Conservation (phyloP, 2,113 vertebrate genomes). For the Vulpes vulpes region DNA sequence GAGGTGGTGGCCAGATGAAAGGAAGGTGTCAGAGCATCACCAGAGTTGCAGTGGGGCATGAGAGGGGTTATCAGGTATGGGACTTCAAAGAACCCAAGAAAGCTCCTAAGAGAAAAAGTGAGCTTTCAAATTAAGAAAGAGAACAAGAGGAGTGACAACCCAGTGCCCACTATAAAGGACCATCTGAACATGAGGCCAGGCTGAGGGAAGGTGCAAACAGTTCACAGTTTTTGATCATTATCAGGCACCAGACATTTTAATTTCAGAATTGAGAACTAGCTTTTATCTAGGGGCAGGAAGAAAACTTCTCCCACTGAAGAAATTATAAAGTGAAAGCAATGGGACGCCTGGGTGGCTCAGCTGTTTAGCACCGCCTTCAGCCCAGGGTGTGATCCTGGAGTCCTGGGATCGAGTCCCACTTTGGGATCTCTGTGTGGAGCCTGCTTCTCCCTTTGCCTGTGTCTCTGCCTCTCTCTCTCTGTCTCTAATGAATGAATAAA, state of each 20-base stretch:
- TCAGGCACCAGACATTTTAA: neutral
- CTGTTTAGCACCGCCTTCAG: too few relatives aligned
- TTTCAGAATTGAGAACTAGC: neutral
- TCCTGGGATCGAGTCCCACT: too few relatives aligned
- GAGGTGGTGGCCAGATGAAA: too few relatives aligned
- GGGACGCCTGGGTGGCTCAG: too few relatives aligned
- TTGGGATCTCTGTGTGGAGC: too few relatives aligned
- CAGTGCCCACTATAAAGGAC: neutral
- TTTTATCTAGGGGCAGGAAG: neutral
- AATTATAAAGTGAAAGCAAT: neutral
- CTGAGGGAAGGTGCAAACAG: neutral
- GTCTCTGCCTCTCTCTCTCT: too few relatives aligned
- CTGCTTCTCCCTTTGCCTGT: too few relatives aligned
- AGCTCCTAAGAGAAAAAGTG: neutral
- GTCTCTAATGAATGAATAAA: too few relatives aligned
- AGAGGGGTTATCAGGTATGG: neutral
- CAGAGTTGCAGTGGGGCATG: neutral
- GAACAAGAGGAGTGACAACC: neutral
- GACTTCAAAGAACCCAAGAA: neutral
- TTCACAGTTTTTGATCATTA: neutral
- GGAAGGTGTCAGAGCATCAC: neutral
- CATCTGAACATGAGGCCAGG: neutral
- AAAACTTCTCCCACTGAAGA: neutral
- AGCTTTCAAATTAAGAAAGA: neutral
- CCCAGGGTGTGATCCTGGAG: too few relatives aligned